These are phyloP conservation scores for Penaeus vannamei DNA, from an alignment of 1,140 invertebrate species.

Conservation along the genomic window DNA sequence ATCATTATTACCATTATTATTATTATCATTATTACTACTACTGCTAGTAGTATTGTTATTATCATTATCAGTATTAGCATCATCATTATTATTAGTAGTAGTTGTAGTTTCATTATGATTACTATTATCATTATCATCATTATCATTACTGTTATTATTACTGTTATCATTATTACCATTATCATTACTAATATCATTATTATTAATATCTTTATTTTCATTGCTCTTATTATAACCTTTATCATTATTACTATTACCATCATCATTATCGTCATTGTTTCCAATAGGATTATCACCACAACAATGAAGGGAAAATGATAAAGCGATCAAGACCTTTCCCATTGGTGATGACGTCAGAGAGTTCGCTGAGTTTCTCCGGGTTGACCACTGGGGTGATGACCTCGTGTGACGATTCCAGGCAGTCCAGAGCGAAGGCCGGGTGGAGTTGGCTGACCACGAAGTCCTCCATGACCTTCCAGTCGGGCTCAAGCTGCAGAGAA, in stretches of 20 bases:
- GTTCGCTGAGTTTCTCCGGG: not conserved
- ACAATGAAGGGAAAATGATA: not conserved
- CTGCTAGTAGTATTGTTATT: too few relatives aligned
- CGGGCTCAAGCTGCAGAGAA: conserved; percentile 74
- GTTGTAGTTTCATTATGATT: too few relatives aligned
- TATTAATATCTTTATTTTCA: not conserved
- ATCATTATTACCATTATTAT: too few relatives aligned
- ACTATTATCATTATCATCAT: too few relatives aligned
- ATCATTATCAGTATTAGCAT: too few relatives aligned
- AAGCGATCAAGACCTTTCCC: not conserved
- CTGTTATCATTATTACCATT: too few relatives aligned
- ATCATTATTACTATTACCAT: conserved; percentile 12
- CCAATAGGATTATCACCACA: too few relatives aligned
- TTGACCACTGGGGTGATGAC: conserved; percentile 20
- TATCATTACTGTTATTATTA: too few relatives aligned
- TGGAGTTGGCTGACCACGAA: conserved; percentile 73
- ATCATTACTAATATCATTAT: too few relatives aligned
- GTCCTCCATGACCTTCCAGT: conserved; percentile 65
- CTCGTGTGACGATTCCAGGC: conserved; percentile 73
- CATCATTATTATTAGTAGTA: too few relatives aligned
- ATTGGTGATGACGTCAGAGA: conserved; percentile 17
- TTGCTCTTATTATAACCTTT: not conserved
- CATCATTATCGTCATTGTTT: not conserved
- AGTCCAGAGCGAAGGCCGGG: conserved; percentile 72
- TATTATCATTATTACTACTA: too few relatives aligned